These are phyloP conservation scores for Phataginus tricuspis DNA, from an alignment of 2,797 vertebrate species.

Conservation along the genomic window DNA sequence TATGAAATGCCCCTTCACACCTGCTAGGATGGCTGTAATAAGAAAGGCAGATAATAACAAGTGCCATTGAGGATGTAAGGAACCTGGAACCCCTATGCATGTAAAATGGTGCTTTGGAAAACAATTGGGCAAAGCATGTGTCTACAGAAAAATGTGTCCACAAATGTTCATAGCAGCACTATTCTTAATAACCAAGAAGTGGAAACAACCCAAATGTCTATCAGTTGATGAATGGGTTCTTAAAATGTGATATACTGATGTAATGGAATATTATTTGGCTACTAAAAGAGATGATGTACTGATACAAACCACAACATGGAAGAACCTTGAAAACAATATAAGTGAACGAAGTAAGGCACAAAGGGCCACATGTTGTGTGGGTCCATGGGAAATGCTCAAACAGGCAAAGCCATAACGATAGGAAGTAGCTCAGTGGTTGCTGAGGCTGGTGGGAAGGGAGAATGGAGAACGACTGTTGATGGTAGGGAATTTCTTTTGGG, in stretches of 20 bases:
- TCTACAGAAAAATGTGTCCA: not conserved
- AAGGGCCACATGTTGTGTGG: not conserved
- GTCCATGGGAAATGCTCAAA: not conserved
- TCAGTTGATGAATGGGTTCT: not conserved
- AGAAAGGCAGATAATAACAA: not conserved
- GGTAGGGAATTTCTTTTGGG: not conserved
- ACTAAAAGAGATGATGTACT: not conserved
- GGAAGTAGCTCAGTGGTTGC: not conserved
- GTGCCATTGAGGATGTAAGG: not conserved
- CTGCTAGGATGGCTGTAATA: not conserved
- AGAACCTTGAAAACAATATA: not conserved
- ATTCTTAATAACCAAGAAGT: not conserved
- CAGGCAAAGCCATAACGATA: not conserved
- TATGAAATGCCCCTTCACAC: not conserved
- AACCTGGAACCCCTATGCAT: not conserved
- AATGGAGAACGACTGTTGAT: not conserved
- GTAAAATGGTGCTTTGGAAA: conserved; percentile 10
- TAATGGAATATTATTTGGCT: not conserved
- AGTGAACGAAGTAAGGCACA: conserved; percentile 2
- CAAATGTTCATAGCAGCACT: not conserved
- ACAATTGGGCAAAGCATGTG: not conserved
- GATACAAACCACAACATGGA: not conserved
- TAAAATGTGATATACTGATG: not conserved
- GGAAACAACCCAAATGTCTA: not conserved
- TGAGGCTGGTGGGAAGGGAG: not conserved